A percentile compares a stretch with the other conserved stretches of the same genome.
These are phyloP conservation scores for Thalpophila matura DNA, from an alignment of 2,888 invertebrate genomes.

Conservation along the genomic window DNA sequence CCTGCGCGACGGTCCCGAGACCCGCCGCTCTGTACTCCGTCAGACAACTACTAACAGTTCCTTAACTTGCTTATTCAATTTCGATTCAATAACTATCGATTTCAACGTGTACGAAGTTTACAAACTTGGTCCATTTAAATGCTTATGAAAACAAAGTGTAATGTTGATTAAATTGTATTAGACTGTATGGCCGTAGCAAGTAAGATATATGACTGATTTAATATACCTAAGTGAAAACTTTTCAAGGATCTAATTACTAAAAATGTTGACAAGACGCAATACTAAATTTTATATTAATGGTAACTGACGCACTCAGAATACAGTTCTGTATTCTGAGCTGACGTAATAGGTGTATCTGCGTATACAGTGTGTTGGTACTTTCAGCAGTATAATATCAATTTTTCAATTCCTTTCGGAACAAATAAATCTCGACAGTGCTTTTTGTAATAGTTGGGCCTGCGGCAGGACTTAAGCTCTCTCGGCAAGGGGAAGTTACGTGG, in stretches of 20 bases:
- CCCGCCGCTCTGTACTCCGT: conserved; percentile 57
- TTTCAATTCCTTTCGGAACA: not conserved
- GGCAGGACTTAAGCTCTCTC: not conserved
- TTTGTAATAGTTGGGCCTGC: not conserved
- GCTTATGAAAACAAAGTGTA: conserved; percentile 32
- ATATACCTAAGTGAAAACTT: too few species aligned
- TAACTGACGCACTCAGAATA: too few species aligned
- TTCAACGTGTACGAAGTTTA: conserved; percentile 32
- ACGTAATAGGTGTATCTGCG: too few species aligned
- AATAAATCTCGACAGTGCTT: not conserved
- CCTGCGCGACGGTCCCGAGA: conserved; percentile 65
- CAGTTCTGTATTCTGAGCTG: too few species aligned
- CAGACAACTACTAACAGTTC: conserved; percentile 72
- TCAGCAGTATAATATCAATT: too few species aligned
- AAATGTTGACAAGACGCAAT: not conserved
- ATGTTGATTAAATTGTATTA: not conserved
- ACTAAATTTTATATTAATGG: not conserved
- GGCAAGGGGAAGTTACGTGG: not conserved
- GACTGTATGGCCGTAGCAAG: not conserved
- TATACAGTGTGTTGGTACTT: too few species aligned
- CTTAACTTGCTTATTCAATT: conserved; percentile 70
- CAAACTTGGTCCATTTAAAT: conserved; percentile 39
- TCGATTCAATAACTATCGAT: conserved; percentile 62
- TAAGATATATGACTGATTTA: not conserved
- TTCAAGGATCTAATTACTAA: not conserved